Conservation (phyloP, 2,888 invertebrate genomes). For the Acrocera orbiculus region DNA sequence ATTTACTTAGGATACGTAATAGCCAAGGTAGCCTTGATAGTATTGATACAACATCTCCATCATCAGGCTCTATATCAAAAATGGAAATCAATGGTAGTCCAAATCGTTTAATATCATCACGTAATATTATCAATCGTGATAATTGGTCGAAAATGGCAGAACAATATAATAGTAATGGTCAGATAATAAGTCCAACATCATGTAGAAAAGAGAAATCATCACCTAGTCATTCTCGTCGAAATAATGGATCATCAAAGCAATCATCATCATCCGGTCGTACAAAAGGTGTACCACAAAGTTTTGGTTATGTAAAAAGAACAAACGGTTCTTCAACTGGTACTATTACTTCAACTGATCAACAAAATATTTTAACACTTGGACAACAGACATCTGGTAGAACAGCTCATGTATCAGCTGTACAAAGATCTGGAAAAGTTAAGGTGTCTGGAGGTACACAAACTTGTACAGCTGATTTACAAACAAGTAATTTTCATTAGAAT, state of each 20-base stretch:
- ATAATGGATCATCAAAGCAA: conserved; percentile 21
- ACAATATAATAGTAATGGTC: conserved; percentile 18
- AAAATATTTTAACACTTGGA: conserved; percentile 24
- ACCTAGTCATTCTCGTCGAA: conserved; percentile 26
- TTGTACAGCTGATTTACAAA: conserved; percentile 57
- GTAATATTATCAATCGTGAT: conserved; percentile 21
- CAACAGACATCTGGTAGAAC: conserved; percentile 36
- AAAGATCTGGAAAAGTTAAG: conserved; percentile 63
- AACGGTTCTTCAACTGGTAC: conserved; percentile 42
- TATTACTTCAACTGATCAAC: conserved; percentile 26
- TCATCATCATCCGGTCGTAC: conserved; percentile 33
- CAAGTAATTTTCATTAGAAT: conserved; percentile 34
- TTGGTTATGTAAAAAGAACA: conserved; percentile 67
- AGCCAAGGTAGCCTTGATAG: conserved; percentile 31
- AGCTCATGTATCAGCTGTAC: conserved; percentile 71
- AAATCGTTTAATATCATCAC: conserved; percentile 18
- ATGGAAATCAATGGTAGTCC: conserved; percentile 20
- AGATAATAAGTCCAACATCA: conserved; percentile 28
- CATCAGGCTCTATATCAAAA: conserved; percentile 18
- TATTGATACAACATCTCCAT: conserved; percentile 26
- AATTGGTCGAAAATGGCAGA: conserved; percentile 31
- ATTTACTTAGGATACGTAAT: conserved; percentile 25
- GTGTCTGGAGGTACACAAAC: conserved; percentile 84
- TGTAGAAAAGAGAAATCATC: conserved; percentile 29
- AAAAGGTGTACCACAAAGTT: conserved; percentile 66